Evolutionary conservation across 2,797 vertebrate species (phyloP).

Genomic region (Syngnathus rostellatus): DNA sequence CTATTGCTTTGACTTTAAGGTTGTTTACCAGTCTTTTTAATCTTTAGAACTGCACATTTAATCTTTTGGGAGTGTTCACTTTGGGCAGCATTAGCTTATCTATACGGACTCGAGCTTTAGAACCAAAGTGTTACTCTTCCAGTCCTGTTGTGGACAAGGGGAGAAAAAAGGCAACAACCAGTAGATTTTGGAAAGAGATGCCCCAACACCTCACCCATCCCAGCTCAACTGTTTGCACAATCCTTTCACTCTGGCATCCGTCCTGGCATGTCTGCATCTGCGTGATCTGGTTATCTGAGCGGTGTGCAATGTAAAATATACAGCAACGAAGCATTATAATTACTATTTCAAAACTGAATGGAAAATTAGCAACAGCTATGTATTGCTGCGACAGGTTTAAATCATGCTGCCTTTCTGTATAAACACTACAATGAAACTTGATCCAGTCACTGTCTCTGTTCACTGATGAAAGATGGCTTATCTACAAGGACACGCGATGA

Average conservation of each 20-base stretch:
- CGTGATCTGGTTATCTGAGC: neutral
- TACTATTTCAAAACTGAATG: neutral
- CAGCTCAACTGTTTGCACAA: neutral
- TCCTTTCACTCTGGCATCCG: neutral
- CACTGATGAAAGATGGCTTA: constrained; percentile 16
- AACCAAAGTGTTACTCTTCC: neutral
- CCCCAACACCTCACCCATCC: neutral
- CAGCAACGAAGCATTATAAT: neutral
- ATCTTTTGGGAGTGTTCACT: constrained; percentile 14
- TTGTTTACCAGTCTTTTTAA: constrained; percentile 8
- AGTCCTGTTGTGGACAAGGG: neutral
- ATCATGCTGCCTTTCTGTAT: constrained; percentile 8
- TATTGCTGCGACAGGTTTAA: neutral
- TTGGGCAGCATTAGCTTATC: constrained; percentile 2
- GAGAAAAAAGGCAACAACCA: neutral
- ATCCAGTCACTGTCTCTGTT: constrained; percentile 23
- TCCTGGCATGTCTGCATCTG: neutral
- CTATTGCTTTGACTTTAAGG: neutral
- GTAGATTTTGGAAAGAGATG: neutral
- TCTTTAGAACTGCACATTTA: constrained; percentile 14
- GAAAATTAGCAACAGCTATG: constrained; percentile 4
- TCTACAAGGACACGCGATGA: constrained; percentile 19
- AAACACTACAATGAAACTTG: constrained; percentile 38
- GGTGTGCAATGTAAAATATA: neutral
- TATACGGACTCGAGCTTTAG: neutral